Percentiles rank a stretch among this genome's conserved stretches.
phyloP scores from a whole-genome alignment of 1,140 invertebrate species.

The Palaemon carinicauda region DNA sequence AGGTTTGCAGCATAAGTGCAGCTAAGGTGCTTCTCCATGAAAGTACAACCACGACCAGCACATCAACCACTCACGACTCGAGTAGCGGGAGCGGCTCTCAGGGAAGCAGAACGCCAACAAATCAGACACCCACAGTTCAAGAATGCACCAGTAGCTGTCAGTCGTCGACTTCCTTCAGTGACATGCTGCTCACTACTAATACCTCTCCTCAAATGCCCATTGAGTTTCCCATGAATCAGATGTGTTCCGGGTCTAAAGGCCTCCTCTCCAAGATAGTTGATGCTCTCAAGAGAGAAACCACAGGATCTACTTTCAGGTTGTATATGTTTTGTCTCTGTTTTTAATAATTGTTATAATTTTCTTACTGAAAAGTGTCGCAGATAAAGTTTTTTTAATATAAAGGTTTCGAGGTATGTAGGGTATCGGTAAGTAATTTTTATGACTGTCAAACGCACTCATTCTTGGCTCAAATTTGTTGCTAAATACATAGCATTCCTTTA shows the following conservation, averaged over 20 bases:
- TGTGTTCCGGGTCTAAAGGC: slow-evolving; percentile 45
- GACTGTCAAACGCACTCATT: no score
- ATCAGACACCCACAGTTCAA: not conserved
- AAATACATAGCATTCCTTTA: no score
- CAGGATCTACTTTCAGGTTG: slow-evolving; percentile 51
- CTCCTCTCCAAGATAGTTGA: slow-evolving; percentile 43
- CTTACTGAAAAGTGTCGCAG: not conserved
- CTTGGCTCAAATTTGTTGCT: no score
- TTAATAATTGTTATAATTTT: not conserved
- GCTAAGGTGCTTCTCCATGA: slow-evolving; percentile 15
- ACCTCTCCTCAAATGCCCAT: not conserved
- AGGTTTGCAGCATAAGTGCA: slow-evolving; percentile 32
- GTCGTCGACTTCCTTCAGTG: no score
- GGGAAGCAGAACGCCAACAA: not conserved
- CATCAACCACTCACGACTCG: not conserved
- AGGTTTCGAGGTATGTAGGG: no score
- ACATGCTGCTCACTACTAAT: no score
- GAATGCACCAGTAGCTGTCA: no score
- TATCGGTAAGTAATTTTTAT: no score
- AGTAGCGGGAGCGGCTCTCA: not conserved
- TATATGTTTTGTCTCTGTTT: not conserved
- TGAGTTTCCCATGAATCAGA: slow-evolving; percentile 41
- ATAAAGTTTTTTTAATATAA: no score
- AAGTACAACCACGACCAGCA: not conserved
- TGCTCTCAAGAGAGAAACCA: slow-evolving; percentile 46